Evolutionary conservation across 2,888 invertebrate species (phyloP).

Genomic region (Chouioia cunea): DNA sequence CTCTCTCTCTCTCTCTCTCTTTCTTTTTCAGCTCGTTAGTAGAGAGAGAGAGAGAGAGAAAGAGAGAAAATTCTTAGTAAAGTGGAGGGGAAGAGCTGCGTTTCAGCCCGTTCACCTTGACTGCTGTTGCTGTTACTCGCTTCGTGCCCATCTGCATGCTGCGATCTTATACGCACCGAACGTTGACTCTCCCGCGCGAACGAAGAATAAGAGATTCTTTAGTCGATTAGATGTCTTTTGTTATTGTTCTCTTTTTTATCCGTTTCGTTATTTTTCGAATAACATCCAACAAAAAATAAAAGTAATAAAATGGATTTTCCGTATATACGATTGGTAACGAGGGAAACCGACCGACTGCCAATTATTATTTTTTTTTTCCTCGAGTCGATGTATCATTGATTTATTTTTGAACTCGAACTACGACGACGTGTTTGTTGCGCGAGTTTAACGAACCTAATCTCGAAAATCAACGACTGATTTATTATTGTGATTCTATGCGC

Average conservation of each 20-base stretch:
- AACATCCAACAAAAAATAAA: background rate
- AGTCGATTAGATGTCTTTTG: no score
- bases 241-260: no score
- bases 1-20: no score
- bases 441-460: no score
- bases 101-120: constrained; percentile 66
- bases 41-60: constrained; percentile 40
- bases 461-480: no score
- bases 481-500: no score
- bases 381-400: no score
- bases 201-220: background rate
- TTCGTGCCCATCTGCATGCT: constrained; percentile 55
- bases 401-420: no score
- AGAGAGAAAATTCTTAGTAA: constrained; percentile 39
- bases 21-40: constrained; percentile 57
- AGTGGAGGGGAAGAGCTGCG: constrained; percentile 29
- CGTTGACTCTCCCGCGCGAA: background rate
- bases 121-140: constrained; percentile 50
- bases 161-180: constrained; percentile 28
- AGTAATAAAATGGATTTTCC: no score
- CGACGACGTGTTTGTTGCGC: no score
- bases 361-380: no score
- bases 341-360: no score
- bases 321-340: constrained; percentile 13
- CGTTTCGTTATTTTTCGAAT: background rate